Evolutionary conservation across 2,797 vertebrate genomes (phyloP).

Genomic region (Heliangelus exortis): DNA sequence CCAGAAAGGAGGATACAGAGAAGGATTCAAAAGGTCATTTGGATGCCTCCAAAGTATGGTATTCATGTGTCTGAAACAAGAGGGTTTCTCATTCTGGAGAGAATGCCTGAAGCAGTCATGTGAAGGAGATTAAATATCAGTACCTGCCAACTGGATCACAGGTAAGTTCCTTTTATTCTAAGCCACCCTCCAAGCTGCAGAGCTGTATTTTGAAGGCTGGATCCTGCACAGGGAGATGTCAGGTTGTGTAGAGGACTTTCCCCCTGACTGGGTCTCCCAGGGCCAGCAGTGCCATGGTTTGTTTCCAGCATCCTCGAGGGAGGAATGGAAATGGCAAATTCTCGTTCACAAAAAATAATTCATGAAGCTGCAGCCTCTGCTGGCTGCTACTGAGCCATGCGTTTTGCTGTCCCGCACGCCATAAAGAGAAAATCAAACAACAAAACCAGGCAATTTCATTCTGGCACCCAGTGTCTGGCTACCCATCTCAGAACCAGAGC

Average conservation of each 20-base stretch:
- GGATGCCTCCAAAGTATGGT: neutral
- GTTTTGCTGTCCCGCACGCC: neutral
- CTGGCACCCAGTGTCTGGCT: neutral
- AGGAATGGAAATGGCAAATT: neutral
- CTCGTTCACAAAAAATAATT: constrained; percentile 11
- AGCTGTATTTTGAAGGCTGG: neutral
- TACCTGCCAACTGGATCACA: neutral
- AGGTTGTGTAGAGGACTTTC: neutral
- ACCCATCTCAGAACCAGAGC: neutral
- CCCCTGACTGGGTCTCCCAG: accelerated
- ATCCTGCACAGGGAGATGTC: neutral
- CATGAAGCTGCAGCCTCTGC: neutral
- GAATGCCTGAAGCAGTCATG: neutral
- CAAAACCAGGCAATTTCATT: neutral
- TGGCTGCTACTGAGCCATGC: neutral
- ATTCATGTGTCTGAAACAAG: neutral
- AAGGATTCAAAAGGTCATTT: constrained; percentile 25
- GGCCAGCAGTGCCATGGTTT: neutral
- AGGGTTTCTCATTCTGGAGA: neutral
- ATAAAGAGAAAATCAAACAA: constrained; percentile 18
- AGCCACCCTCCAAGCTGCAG: neutral
- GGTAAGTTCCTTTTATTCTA: neutral
- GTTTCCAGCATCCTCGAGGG: neutral
- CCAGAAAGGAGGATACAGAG: neutral
- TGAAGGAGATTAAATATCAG: neutral